Percentiles rank a stretch among this genome's conserved stretches.
phyloP scores from a whole-genome alignment of 1,140 invertebrate species.

The Anastatus disparis region DNA sequence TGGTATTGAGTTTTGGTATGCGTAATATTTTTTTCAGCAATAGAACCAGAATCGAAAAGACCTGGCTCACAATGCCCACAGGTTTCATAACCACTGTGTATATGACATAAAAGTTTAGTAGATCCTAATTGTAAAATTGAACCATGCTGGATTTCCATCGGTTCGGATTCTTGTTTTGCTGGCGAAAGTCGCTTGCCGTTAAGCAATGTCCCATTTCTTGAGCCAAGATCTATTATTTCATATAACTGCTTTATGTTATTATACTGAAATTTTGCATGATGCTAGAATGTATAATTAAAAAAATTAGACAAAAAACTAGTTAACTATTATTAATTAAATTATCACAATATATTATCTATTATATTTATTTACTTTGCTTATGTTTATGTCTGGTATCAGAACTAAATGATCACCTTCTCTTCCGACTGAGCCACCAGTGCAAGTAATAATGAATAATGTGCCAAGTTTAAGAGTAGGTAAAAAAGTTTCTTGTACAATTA shows the following conservation, averaged over 20 bases:
- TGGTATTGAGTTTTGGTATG: conserved; percentile 67
- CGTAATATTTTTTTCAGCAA: conserved; percentile 36
- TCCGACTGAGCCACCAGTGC: conserved; percentile 85
- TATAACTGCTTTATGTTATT: conserved; percentile 73
- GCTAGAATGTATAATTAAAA: conserved; percentile 60
- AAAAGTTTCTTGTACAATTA: conserved; percentile 84
- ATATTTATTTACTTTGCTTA: conserved; percentile 80
- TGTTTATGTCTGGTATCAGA: conserved; percentile 80
- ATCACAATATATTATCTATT: neutral
- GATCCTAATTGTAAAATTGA: conserved; percentile 78
- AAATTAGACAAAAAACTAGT: conserved; percentile 4
- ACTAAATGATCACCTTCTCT: conserved; percentile 81
- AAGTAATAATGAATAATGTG: conserved; percentile 86
- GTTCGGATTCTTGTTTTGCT: conserved; percentile 76
- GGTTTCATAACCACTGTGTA: conserved; percentile 85
- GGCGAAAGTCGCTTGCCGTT: conserved; percentile 82
- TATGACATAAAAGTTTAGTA: conserved; percentile 84
- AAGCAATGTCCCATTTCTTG: conserved; percentile 86
- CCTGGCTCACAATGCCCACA: conserved; percentile 92
- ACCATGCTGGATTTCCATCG: conserved; percentile 76
- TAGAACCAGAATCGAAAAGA: conserved; percentile 65
- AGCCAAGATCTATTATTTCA: conserved; percentile 82
- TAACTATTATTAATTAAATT: neutral
- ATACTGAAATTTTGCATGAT: conserved; percentile 80
- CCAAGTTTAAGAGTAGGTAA: conserved; percentile 77